These are phyloP conservation scores for Aphidius colemani DNA, from an alignment of 2,888 invertebrate genomes.

Conservation along the genomic window DNA sequence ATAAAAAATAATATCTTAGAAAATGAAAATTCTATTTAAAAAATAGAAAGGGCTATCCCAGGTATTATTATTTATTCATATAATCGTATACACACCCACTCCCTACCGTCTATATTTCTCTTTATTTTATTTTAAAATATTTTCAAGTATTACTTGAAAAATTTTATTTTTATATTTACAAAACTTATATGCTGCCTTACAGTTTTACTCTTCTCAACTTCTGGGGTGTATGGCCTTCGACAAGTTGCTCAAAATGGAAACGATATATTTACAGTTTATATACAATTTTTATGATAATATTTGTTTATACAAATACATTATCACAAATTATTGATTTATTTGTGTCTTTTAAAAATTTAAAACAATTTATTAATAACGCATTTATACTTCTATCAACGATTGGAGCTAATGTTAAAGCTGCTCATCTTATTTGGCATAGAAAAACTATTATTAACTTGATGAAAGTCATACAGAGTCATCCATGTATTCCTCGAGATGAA, in stretches of 20 bases:
- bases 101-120: no score
- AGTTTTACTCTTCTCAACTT: slow-evolving; percentile 10
- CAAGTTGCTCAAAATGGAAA: slow-evolving; percentile 4
- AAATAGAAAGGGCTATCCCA: no score
- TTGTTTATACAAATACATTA: slow-evolving; percentile 17
- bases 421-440: slow-evolving; percentile 3
- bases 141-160: no score
- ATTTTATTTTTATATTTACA: no score
- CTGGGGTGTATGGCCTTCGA: slow-evolving; percentile 18
- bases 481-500: slow-evolving; percentile 6
- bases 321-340: slow-evolving; percentile 16
- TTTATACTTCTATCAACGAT: slow-evolving; percentile 16
- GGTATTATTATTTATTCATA: no score
- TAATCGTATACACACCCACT: no score
- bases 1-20: no score
- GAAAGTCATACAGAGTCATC: background rate
- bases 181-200: slow-evolving; percentile 5
- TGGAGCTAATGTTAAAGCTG: slow-evolving; percentile 6
- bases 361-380: slow-evolving; percentile 11
- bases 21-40: no score
- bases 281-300: slow-evolving; percentile 1
- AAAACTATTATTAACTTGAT: slow-evolving; percentile 1
- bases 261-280: slow-evolving; percentile 3
- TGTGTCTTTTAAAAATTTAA: background rate
- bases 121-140: no score